Evolutionary conservation across 2,888 invertebrate genomes (phyloP).

Genomic region (Rhingia rostrata): DNA sequence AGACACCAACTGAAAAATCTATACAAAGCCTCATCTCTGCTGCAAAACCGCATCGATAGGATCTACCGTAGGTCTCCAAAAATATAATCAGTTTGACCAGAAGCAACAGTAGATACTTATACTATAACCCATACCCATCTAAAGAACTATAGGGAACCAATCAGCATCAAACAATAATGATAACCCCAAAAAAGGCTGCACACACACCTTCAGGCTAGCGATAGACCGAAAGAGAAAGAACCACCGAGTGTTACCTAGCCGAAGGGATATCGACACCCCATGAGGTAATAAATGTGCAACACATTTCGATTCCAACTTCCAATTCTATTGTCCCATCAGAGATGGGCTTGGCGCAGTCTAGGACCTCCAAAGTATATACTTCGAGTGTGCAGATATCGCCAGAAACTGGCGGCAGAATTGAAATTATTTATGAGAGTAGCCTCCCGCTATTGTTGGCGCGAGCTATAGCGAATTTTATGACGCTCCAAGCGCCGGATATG

Average conservation of each 20-base stretch:
- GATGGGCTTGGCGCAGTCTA: slow-evolving; percentile 60
- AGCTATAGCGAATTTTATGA: slow-evolving; percentile 44
- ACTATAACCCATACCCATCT: slow-evolving; percentile 6
- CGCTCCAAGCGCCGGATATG: slow-evolving; percentile 65
- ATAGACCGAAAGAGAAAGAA: not conserved
- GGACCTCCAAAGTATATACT: slow-evolving; percentile 29
- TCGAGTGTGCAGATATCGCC: slow-evolving; percentile 46
- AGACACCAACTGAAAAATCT: slow-evolving; percentile 25
- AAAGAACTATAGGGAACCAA: not conserved
- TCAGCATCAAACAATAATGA: slow-evolving; percentile 15
- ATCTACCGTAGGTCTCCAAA: slow-evolving; percentile 48
- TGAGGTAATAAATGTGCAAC: slow-evolving; percentile 72
- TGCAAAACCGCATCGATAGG: slow-evolving; percentile 35
- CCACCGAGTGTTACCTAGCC: slow-evolving; percentile 1
- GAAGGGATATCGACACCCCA: slow-evolving; percentile 57
- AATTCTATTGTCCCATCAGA: slow-evolving; percentile 70
- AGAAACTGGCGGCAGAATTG: slow-evolving; percentile 28
- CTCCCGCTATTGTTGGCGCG: slow-evolving; percentile 63
- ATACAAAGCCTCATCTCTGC: not conserved
- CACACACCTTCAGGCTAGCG: slow-evolving; percentile 28
- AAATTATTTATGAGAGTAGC: slow-evolving; percentile 69
- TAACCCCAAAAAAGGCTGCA: slow-evolving; percentile 30
- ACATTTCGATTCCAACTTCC: slow-evolving; percentile 70
- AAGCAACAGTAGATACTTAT: slow-evolving; percentile 5
- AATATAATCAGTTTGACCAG: slow-evolving; percentile 46